Percentiles rank a stretch among this genome's conserved stretches.
phyloP scores from a whole-genome alignment of 2,888 invertebrate genomes.

The Pardosa pseudoannulata region DNA sequence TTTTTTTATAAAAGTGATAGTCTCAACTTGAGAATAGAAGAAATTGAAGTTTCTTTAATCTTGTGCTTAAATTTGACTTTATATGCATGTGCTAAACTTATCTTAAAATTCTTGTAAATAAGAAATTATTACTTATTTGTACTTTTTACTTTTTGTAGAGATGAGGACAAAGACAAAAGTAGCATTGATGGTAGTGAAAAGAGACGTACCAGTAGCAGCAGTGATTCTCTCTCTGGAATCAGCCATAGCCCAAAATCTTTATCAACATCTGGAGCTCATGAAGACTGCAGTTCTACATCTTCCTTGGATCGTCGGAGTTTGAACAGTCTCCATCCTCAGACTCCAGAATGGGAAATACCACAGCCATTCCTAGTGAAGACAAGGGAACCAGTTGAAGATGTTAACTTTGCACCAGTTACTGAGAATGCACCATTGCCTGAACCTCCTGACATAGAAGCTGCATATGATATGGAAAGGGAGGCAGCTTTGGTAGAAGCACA shows the following conservation, averaged over 20 bases:
- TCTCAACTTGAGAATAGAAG: too few species aligned
- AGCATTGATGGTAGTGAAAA: conserved; percentile 74
- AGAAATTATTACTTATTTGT: too few species aligned
- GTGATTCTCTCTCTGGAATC: conserved; percentile 70
- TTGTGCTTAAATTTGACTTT: too few species aligned
- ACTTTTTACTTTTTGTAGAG: conserved; percentile 76
- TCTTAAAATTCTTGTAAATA: too few species aligned
- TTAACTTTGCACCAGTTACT: too few species aligned
- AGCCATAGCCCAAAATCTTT: conserved; percentile 69
- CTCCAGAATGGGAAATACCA: conserved; percentile 54
- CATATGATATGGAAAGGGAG: conserved; percentile 26
- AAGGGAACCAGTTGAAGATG: not conserved
- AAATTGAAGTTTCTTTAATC: too few species aligned
- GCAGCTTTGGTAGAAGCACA: conserved; percentile 26
- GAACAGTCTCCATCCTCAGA: conserved; percentile 58
- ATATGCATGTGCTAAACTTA: too few species aligned
- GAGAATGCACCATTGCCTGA: conserved; percentile 28
- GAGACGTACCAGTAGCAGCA: conserved; percentile 69
- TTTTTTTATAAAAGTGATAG: too few species aligned
- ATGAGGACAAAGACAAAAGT: conserved; percentile 73
- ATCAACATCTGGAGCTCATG: conserved; percentile 55
- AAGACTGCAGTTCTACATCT: conserved; percentile 67
- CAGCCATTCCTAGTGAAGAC: conserved; percentile 31
- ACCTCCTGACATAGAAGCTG: conserved; percentile 40
- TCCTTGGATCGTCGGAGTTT: conserved; percentile 60